A percentile compares a stretch with the other conserved stretches of the same genome.
Conservation (phyloP, 2,888 invertebrate species). For the Leucophora obtusa region DNA sequence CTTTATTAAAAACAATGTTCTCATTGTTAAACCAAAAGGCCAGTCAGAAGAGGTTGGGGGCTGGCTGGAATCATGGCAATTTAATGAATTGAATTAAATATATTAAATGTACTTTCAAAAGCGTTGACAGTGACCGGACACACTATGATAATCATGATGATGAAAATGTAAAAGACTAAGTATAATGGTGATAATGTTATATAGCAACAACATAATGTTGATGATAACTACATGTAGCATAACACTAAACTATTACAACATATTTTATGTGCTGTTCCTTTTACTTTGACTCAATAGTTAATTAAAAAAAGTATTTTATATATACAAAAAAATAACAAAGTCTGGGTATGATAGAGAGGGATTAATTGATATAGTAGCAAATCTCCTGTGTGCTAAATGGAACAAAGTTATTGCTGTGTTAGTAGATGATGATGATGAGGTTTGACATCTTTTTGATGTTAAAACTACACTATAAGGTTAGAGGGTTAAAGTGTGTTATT, state of each 20-base stretch:
- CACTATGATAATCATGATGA: neutral
- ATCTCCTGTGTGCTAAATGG: no score
- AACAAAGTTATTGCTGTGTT: neutral
- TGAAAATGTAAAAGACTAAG: neutral
- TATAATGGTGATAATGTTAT: neutral
- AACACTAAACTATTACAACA: constrained; percentile 7
- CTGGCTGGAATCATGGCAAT: constrained; percentile 25
- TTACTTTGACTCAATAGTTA: constrained; percentile 14
- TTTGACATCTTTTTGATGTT: neutral
- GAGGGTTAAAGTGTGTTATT: constrained; percentile 1
- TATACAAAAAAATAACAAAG: neutral
- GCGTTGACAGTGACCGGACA: neutral
- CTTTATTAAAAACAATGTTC: constrained; percentile 15
- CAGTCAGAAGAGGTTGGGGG: neutral
- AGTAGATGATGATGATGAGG: neutral
- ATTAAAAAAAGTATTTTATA: constrained; percentile 26
- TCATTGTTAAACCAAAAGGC: neutral
- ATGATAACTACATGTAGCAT: neutral
- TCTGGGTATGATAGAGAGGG: no score
- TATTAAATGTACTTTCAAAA: constrained; percentile 3
- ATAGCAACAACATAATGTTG: neutral
- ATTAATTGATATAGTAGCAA: no score
- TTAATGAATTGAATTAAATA: constrained; percentile 41
- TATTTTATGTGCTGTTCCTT: constrained; percentile 15
- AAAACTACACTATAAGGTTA: neutral